Conservation (phyloP, 1,140 invertebrate species). For the Drosophila nigrodunni region DNA sequence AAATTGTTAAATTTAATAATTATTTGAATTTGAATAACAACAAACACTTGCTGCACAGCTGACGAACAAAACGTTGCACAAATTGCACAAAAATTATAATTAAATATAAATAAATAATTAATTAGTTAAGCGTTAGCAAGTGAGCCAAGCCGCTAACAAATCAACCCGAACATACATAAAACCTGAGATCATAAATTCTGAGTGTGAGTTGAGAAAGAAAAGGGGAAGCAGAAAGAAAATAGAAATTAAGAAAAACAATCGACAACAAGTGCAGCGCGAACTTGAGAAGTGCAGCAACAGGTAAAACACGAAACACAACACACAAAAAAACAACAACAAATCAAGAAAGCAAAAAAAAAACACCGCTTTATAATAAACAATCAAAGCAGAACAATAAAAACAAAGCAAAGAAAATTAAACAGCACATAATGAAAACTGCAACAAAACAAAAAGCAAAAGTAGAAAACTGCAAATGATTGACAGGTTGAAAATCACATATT, state of each 20-base stretch:
- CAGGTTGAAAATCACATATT: background rate
- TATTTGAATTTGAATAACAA: background rate
- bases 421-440: background rate
- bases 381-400: too few species aligned
- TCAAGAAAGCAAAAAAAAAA: too few species aligned
- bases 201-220: constrained; percentile 4
- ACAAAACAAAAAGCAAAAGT: constrained; percentile 2
- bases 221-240: constrained; percentile 9
- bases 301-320: constrained; percentile 13
- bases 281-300: constrained; percentile 26
- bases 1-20: background rate
- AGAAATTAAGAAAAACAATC: constrained; percentile 28
- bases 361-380: too few species aligned
- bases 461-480: constrained; percentile 4
- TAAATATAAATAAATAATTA: constrained; percentile 5
- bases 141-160: background rate
- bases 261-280: constrained; percentile 33
- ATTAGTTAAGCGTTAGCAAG: too few species aligned
- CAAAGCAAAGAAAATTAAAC: too few species aligned
- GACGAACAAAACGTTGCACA: constrained; percentile 32
- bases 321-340: constrained; percentile 5
- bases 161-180: constrained; percentile 1
- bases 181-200: constrained; percentile 10
- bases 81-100: constrained; percentile 10
- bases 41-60: constrained; percentile 48